Evolutionary conservation across 2,888 invertebrate species (phyloP), one percentile per base, ranked within the genome.

Genomic region (Actias luna): DNA sequence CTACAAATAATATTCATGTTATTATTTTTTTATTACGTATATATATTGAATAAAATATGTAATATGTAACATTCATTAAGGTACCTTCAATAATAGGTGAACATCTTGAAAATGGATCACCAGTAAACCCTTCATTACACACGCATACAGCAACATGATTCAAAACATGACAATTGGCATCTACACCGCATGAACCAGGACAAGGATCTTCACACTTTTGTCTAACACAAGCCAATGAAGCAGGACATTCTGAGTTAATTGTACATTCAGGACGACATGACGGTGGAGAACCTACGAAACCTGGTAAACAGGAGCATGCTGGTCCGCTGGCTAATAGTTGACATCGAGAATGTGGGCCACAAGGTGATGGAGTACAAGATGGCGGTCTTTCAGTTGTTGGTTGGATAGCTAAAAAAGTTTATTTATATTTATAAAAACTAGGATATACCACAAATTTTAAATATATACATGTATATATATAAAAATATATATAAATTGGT

Each of bases 131-230:
- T 67, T 95, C 94, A 69, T 95, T 94, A 76, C 97, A 97, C 1
- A 95, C 95, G 80, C 97, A 97, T 52, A 96, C 95, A n/a, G 97
- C 96, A 42, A 96, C 94, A 81, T 97, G 97, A 80, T 96, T 96
- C 31, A 96, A 83, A 8, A 97, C 96, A 69, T 95, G 95, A 72
- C 97, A 97, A 72, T 94, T 94, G 5, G 96, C 96, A 78, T 96
- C 96, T 18, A 95, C 93, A 18, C 97, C 97, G 75, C 97, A 97
- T 0, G 97, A 96, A 12, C 97, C 96, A 16, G 95, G 95, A 70
- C 97, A 97, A 31, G 97, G 97, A 87, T 97, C 96, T 79, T 94
- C 93, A 83, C 97, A 97, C 85, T 94, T 96, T 79, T 96, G 95
- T 76, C 96, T 95, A 46, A 97, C 95, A 74, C 97, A 96, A 12